Conservation (phyloP, 2,888 invertebrate genomes). For the Perizoma flavofasciatum region DNA sequence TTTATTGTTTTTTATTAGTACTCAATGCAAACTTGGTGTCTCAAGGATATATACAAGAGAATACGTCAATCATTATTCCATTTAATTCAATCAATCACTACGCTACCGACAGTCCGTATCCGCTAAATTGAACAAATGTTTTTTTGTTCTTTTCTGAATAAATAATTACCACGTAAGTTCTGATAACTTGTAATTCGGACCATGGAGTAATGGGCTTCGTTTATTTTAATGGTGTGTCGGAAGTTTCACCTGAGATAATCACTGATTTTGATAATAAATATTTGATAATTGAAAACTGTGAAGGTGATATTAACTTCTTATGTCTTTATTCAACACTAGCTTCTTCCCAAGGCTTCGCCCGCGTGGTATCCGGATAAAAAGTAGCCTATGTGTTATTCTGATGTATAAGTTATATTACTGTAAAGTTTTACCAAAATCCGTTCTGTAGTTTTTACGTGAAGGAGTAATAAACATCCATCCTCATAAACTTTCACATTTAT, state of each 20-base stretch:
- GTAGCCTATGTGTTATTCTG: too few relatives aligned
- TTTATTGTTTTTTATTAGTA: background rate
- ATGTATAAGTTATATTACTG: too few relatives aligned
- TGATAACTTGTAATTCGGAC: slow-evolving; percentile 34
- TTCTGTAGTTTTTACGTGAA: too few relatives aligned
- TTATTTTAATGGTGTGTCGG: slow-evolving; percentile 38
- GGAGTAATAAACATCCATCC: too few relatives aligned
- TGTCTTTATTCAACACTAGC: too few relatives aligned
- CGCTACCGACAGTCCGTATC: slow-evolving; percentile 46
- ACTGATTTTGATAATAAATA: slow-evolving; percentile 21
- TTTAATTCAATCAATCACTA: slow-evolving; percentile 49
- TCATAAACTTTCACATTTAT: too few relatives aligned
- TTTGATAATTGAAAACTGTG: slow-evolving; percentile 18
- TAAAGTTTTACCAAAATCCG: too few relatives aligned
- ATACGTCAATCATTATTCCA: slow-evolving; percentile 13
- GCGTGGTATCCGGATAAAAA: too few relatives aligned
- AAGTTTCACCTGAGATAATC: slow-evolving; percentile 37
- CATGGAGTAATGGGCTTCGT: slow-evolving; percentile 36
- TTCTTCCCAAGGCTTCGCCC: too few relatives aligned
- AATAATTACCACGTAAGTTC: slow-evolving; percentile 18
- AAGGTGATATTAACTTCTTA: too few relatives aligned
- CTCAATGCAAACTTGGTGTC: background rate
- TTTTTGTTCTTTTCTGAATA: slow-evolving; percentile 19
- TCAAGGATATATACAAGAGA: slow-evolving; percentile 1
- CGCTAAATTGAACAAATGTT: slow-evolving; percentile 45